Evolutionary conservation across 2,888 invertebrate genomes (phyloP), one percentile per base, ranked within the genome.

Genomic region (Drosophila neonasuta): DNA sequence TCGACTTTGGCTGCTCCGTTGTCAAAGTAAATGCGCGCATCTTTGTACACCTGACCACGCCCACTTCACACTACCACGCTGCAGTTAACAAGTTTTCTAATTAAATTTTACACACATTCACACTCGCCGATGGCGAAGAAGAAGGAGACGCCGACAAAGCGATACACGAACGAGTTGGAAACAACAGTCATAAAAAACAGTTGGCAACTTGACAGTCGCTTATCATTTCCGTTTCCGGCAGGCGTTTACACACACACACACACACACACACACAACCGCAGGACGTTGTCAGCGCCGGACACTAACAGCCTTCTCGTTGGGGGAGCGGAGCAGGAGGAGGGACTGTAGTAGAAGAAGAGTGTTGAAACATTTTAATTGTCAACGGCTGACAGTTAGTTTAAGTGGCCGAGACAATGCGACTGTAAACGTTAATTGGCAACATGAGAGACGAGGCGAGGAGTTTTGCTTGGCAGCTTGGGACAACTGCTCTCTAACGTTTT

Each of bases 221-320:
- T 79, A 81, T 74, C 81, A 79, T 70, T 80, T 79, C 79, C 81
- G 81, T 75, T 79, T 79, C 81, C 79, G 79, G 71, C 77, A 77
- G 62, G 42, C 65, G 55, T 42, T 36, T 36, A 15, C 15, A 36
- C 55, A 24, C 57, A 54, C 60, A 20, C 17, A 17, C 17, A 17
- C 17, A 17, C 17, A 2, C 15, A 36, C 36, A 24, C 57, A 59
- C 55, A 59, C 60, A 79, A 65, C 73, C 77, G 59, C 69, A 73
- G 69, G 80, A 62, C 51, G 62, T 60, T 69, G 77, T 67, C 52
- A 74, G 44, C 61, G 32, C 42, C 58, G 62, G 55, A 58, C 57
- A 54, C 29, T 15, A 46, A 48, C 41, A 41, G 55, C 36, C 34
- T 44, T 48, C 36, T 49, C 8, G 5, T 29, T 11, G 32, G 41